These are phyloP conservation scores for Dasypolia templi DNA, from an alignment of 2,888 invertebrate genomes.

Conservation along the genomic window DNA sequence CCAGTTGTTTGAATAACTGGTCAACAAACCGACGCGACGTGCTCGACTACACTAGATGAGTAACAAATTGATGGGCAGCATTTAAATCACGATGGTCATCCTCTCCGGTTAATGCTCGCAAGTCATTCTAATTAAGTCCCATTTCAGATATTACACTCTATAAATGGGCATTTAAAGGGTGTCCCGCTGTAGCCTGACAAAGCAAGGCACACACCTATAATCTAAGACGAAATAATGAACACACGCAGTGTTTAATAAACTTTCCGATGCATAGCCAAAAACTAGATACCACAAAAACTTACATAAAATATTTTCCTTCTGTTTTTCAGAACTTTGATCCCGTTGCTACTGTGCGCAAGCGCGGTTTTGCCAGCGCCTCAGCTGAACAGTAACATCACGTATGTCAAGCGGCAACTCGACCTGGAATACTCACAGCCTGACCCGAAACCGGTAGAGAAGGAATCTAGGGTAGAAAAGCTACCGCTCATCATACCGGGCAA, in stretches of 20 bases:
- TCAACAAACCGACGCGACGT: constrained; percentile 18
- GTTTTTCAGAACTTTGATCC: constrained; percentile 74
- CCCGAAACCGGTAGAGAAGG: constrained; percentile 49
- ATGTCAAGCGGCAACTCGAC: constrained; percentile 77
- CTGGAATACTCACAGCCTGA: constrained; percentile 56
- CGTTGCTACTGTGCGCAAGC: constrained; percentile 71
- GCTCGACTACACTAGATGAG: constrained; percentile 5
- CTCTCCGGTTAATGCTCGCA: background rate
- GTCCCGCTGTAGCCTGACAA: background rate
- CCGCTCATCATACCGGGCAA: constrained; percentile 72
- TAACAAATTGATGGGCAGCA: background rate
- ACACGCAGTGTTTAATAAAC: background rate
- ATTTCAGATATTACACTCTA: constrained; percentile 6
- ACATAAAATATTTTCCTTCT: constrained; percentile 50
- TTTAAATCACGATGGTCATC: background rate
- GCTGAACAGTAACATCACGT: constrained; percentile 77
- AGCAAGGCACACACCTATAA: background rate
- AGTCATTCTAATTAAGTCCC: background rate
- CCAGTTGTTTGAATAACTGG: constrained; percentile 43
- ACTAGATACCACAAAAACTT: background rate
- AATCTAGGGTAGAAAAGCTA: constrained; percentile 76
- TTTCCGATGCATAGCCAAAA: background rate
- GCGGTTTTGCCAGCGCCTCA: constrained; percentile 77
- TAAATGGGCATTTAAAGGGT: background rate
- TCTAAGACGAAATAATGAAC: background rate